Evolutionary conservation across 2,888 invertebrate genomes (phyloP).

Genomic region (Cheilosia soror): DNA sequence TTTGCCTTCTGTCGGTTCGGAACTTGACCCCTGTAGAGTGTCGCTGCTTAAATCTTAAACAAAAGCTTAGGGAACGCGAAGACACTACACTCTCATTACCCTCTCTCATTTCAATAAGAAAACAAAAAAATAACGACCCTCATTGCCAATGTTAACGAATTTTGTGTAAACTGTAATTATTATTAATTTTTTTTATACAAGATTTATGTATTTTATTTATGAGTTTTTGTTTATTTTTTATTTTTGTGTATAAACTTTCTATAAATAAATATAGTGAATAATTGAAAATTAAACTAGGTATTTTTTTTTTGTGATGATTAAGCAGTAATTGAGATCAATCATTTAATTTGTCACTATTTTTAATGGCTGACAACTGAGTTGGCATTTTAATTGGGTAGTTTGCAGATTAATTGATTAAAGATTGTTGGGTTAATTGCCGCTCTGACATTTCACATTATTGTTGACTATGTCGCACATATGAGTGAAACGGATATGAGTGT

Average conservation of each 20-base stretch:
- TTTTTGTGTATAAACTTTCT: conserved; percentile 68
- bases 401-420: conserved; percentile 37
- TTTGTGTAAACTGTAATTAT: conserved; percentile 54
- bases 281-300: conserved; percentile 42
- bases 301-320: background rate
- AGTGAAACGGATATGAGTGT: conserved; percentile 54
- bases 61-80: conserved; percentile 38
- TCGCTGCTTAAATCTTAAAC: conserved; percentile 56
- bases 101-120: conserved; percentile 58
- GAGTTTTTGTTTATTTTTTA: conserved; percentile 59
- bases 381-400: conserved; percentile 30
- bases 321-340: background rate
- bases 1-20: conserved; percentile 42
- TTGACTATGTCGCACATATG: conserved; percentile 15
- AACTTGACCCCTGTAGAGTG: conserved; percentile 30
- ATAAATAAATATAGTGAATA: conserved; percentile 70
- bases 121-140: conserved; percentile 65
- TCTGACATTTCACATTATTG: conserved; percentile 11
- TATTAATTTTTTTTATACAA: conserved; percentile 28
- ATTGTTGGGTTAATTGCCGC: conserved; percentile 23
- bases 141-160: conserved; percentile 75
- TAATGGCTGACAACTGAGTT: background rate
- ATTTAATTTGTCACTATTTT: background rate
- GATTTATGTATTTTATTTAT: conserved; percentile 70
- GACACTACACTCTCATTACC: conserved; percentile 53